These are phyloP conservation scores for Agriotes lineatus DNA, from an alignment of 2,888 invertebrate genomes.

Conservation along the genomic window DNA sequence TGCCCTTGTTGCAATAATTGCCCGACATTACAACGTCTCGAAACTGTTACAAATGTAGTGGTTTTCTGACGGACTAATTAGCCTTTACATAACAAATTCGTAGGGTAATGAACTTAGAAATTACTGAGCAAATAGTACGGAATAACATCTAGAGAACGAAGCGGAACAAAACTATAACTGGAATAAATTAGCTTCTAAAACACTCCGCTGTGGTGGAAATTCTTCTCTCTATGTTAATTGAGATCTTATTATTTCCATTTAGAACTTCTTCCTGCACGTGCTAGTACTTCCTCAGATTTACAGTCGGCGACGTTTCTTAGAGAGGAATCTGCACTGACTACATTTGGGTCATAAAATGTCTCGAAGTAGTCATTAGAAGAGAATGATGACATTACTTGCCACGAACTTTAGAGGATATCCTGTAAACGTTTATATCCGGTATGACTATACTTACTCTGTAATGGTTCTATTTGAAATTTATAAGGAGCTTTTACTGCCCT, in stretches of 20 bases:
- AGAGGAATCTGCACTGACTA: not conserved
- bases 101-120: constrained; percentile 31
- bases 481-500: not conserved
- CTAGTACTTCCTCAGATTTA: not conserved
- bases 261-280: not conserved
- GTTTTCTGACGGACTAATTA: not conserved
- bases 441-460: not conserved
- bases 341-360: not conserved
- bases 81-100: not conserved
- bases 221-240: constrained; percentile 28
- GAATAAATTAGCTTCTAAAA: constrained; percentile 28
- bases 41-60: not conserved
- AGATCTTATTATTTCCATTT: constrained; percentile 5
- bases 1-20: too few species aligned
- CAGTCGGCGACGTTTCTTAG: too few species aligned
- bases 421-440: not conserved
- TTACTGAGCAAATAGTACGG: constrained; percentile 25
- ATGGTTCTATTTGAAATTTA: not conserved
- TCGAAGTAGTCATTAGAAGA: too few species aligned
- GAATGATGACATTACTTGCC: not conserved
- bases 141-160: constrained; percentile 25
- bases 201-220: constrained; percentile 16
- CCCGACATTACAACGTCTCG: too few species aligned
- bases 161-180: constrained; percentile 35
- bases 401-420: not conserved